Evolutionary conservation across 2,113 vertebrate species (phyloP).

Genomic region (Notarius lentiginosus): DNA sequence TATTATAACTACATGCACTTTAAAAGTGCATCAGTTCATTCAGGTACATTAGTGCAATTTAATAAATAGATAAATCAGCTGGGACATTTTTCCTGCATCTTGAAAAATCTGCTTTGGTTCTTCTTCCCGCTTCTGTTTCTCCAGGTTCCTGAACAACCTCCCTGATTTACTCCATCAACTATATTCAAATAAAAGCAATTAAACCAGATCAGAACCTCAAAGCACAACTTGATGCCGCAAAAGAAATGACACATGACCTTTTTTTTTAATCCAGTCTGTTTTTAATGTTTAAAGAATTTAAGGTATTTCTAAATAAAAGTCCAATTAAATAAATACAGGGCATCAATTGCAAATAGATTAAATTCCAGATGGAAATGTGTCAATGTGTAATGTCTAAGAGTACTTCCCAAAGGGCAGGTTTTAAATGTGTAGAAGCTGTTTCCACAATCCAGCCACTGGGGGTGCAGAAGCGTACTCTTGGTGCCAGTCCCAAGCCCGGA

Average conservation of each 20-base stretch:
- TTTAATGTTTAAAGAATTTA: too few relatives aligned
- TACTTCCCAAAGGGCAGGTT: neutral
- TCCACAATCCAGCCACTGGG: too few relatives aligned
- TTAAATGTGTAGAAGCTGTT: neutral
- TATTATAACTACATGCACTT: neutral
- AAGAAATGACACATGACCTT: too few relatives aligned
- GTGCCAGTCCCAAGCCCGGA: too few relatives aligned
- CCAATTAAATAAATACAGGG: neutral
- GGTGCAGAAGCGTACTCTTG: too few relatives aligned
- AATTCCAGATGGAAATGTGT: neutral
- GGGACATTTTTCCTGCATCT: neutral
- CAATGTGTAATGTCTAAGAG: neutral
- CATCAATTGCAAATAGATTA: neutral
- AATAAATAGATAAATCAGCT: neutral
- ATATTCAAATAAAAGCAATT: neutral
- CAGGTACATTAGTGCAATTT: neutral
- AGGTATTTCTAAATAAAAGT: too few relatives aligned
- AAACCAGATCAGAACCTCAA: neutral
- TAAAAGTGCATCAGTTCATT: neutral
- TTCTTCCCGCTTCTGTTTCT: neutral
- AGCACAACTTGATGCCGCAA: neutral
- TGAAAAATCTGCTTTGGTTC: neutral
- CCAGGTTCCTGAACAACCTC: too few relatives aligned
- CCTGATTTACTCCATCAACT: neutral
- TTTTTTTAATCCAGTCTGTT: too few relatives aligned